Percentiles rank a stretch among this genome's conserved stretches.
phyloP scores from a whole-genome alignment of 1,140 invertebrate genomes.

The Meloidogyne exigua region DNA sequence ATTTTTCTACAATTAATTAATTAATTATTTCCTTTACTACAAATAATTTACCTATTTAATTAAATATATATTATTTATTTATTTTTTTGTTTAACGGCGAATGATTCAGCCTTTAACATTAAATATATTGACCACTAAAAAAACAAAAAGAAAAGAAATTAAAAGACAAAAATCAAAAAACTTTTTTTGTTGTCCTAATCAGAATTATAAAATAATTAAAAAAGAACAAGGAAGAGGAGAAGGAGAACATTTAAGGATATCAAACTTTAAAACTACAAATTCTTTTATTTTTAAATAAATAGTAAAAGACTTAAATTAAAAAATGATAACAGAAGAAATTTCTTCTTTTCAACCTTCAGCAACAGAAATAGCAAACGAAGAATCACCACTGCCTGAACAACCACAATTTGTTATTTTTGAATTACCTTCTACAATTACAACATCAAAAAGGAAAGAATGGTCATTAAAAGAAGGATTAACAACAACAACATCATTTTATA shows the following conservation, averaged over 20 bases:
- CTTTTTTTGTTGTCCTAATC: not conserved
- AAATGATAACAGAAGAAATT: not conserved
- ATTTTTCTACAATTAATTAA: no score
- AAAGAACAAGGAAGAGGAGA: not conserved
- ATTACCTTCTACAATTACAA: not conserved
- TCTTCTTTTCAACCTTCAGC: not conserved
- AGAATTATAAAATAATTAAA: slow-evolving; percentile 3
- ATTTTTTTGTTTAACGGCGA: not conserved
- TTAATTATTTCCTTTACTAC: no score
- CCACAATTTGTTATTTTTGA: slow-evolving; percentile 29
- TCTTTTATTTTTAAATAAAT: not conserved
- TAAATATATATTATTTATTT: not conserved
- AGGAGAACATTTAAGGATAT: not conserved
- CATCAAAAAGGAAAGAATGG: not conserved
- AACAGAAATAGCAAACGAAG: not conserved
- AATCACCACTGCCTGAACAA: not conserved
- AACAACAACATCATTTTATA: not conserved
- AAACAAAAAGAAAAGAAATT: not conserved
- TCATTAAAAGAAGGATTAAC: no score
- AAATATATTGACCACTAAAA: not conserved
- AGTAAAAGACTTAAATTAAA: no score
- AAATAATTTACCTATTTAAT: not conserved
- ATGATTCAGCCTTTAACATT: not conserved
- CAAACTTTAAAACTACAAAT: no score
- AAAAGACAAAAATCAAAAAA: not conserved